A percentile compares a stretch with the other conserved stretches of the same genome.
phyloP scores from a whole-genome alignment of 2,888 invertebrate species.

The Lochmaea capreae region DNA sequence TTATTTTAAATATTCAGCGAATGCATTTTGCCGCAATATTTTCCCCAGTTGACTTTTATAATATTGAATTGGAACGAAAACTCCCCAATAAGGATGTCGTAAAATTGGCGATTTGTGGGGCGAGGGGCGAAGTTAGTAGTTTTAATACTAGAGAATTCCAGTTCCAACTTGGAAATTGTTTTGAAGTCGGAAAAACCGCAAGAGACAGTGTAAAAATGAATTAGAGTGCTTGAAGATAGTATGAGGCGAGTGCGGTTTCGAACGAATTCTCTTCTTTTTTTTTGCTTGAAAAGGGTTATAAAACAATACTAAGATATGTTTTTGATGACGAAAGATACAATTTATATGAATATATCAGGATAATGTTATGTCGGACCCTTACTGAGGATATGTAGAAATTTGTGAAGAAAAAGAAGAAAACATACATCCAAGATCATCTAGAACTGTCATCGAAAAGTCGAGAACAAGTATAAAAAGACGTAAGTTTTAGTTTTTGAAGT shows the following conservation, averaged over 20 bases:
- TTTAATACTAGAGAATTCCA: background rate
- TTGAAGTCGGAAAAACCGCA: constrained; percentile 14
- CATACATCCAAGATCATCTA: no score
- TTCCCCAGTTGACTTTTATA: constrained; percentile 54
- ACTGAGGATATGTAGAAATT: no score
- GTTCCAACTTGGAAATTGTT: constrained; percentile 13
- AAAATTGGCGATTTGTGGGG: constrained; percentile 53
- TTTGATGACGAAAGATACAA: no score
- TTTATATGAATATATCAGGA: no score
- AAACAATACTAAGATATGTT: background rate
- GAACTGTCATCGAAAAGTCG: no score
- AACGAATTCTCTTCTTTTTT: background rate
- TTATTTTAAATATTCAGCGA: constrained; percentile 51
- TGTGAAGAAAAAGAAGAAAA: no score
- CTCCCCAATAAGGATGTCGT: constrained; percentile 52
- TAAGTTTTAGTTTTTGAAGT: no score
- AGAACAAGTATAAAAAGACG: no score
- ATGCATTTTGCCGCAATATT: constrained; percentile 50
- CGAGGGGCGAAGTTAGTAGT: constrained; percentile 1
- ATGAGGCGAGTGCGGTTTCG: background rate
- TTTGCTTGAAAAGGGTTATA: background rate
- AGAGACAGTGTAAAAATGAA: constrained; percentile 1
- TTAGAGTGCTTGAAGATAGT: background rate
- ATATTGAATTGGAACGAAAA: constrained; percentile 54
- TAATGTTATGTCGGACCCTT: no score